Conservation (phyloP, 53 echinoderm and acorn worm genomes). For the Paracentrotus lividus region DNA sequence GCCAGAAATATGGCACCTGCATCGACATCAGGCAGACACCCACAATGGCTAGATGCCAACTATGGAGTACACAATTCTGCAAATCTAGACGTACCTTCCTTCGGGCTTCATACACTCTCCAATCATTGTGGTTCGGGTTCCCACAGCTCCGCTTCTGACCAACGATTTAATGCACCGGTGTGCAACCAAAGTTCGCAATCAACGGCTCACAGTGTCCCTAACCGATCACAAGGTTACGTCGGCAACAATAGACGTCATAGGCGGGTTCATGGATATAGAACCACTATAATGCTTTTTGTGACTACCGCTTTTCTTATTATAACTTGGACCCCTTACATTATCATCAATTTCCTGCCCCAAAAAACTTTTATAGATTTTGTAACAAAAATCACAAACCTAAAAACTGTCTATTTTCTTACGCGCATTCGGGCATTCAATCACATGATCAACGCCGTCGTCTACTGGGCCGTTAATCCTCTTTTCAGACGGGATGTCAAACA, state of each 20-base stretch:
- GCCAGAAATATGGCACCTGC: neutral
- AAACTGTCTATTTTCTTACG: neutral
- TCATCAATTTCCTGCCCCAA: neutral
- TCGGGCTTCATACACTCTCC: neutral
- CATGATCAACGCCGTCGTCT: slow-evolving; percentile 61
- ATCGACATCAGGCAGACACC: neutral
- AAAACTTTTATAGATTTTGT: slow-evolving; percentile 13
- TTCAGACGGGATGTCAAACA: slow-evolving; percentile 46
- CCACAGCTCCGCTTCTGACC: neutral
- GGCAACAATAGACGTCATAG: neutral
- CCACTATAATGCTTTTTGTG: slow-evolving; percentile 47
- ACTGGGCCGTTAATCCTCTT: slow-evolving; percentile 17
- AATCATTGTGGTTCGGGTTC: neutral
- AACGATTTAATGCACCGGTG: neutral
- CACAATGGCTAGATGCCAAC: neutral
- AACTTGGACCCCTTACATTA: slow-evolving; percentile 22
- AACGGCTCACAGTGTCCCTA: neutral
- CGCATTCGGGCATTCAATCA: slow-evolving; percentile 48
- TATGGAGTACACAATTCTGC: neutral
- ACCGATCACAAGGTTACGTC: neutral
- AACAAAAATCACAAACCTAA: neutral
- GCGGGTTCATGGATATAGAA: slow-evolving; percentile 4
- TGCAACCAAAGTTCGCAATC: neutral
- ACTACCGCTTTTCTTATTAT: slow-evolving; percentile 18
- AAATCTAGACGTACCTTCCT: neutral